Evolutionary conservation across 2,113 vertebrate genomes (phyloP), one percentile per base, ranked within the genome.

Genomic region (Gnathonemus longibarbis): DNA sequence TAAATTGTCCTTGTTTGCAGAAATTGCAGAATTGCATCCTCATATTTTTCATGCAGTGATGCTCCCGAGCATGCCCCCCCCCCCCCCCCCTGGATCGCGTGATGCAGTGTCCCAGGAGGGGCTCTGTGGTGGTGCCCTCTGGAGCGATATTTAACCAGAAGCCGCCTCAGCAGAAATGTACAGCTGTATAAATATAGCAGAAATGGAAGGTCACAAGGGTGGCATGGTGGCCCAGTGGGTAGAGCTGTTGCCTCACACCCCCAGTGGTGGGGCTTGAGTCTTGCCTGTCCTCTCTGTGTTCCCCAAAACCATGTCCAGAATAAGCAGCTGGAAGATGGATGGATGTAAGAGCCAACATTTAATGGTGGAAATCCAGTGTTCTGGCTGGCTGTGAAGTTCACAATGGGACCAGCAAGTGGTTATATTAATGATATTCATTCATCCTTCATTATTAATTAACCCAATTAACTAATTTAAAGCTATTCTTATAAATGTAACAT

Each of bases 181-280:
- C 74, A 80, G 74, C 74, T 80, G 74, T 80, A 80, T 80, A 80
- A 80, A 80, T 80, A 80, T 70, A 42, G 74, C 9, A 77, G 13
- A 19, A 31, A 77, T 31, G 27, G 13, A 7, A 42, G 17, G 74
- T 42, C 74, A 80, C 0, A 13, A 70, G 62, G 62, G 62, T 31
- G 62, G n/a, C n/a, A 27, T 27, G 3, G 62, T 66, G 62, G n/a
- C 62, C 10, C n/a, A 3, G 9, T 70, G 62, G 62, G n/a, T 13
- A 70, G 3, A 31, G 62, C n/a, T 4, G 10, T 31, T 70, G 27
- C 62, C 27, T 31, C 10, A 70, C 74, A 80, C 74, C 74, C 17
- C 74, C 74, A 39, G 35, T 5, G 74, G 31, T 42, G 35, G 70
- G 74, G 74, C 17, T 17, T 42, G 70, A 39, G 31, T 17, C 35